These are phyloP conservation scores for Carlito syrichta DNA, from an alignment of 2,113 vertebrate species.

Conservation along the genomic window DNA sequence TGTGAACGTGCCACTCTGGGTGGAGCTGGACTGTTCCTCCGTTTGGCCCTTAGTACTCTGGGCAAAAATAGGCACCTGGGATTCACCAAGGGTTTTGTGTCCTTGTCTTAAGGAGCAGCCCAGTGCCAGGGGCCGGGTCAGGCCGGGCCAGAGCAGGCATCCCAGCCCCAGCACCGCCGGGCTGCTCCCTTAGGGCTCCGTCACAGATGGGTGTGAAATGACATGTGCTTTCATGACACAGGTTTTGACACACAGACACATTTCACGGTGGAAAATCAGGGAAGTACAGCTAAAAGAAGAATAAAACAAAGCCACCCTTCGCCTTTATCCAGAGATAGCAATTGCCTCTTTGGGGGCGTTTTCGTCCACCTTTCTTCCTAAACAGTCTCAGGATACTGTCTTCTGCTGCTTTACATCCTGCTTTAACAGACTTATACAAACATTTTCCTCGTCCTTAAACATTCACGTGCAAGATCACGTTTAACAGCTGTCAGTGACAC, in stretches of 20 bases:
- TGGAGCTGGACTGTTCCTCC: constrained; percentile 11
- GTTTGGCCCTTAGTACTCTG: constrained; percentile 40
- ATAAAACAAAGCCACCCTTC: not conserved
- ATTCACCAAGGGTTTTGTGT: constrained; percentile 28
- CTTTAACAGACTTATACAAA: not conserved
- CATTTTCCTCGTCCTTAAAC: not conserved
- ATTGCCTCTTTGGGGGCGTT: not conserved
- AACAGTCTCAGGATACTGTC: not conserved
- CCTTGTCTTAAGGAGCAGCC: constrained; percentile 49
- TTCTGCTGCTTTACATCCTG: not conserved
- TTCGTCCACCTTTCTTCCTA: not conserved
- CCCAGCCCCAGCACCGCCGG: not conserved
- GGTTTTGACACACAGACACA: not conserved
- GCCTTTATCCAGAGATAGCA: not conserved
- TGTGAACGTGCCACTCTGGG: not conserved
- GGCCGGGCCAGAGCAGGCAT: not conserved
- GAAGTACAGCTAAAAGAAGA: not conserved
- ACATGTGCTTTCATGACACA: not conserved
- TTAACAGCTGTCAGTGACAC: not conserved
- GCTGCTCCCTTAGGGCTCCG: not conserved
- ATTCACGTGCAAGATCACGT: accelerated
- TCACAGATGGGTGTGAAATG: not conserved
- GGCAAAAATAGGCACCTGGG: constrained; percentile 64
- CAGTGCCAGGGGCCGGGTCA: not conserved
- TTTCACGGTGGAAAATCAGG: not conserved